These are phyloP conservation scores for Sarcophaga caerulescens DNA, from an alignment of 2,888 invertebrate genomes.

Conservation along the genomic window DNA sequence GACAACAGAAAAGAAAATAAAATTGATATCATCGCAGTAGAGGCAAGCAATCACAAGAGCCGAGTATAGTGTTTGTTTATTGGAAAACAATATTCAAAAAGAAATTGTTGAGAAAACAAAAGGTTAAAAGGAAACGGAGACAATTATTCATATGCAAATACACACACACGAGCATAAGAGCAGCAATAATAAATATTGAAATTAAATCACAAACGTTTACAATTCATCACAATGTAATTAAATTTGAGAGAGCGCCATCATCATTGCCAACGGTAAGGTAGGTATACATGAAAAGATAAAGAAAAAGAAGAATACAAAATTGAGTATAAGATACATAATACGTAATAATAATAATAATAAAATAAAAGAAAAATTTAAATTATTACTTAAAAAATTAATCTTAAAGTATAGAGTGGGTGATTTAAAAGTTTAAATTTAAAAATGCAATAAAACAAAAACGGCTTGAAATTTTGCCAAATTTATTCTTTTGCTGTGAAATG, in stretches of 20 bases:
- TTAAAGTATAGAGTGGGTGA: background rate
- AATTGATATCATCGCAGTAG: conserved; percentile 22
- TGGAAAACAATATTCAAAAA: conserved; percentile 56
- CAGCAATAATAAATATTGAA: conserved; percentile 46
- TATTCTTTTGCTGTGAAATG: too few species aligned
- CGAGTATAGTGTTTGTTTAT: conserved; percentile 52
- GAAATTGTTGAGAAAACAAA: conserved; percentile 29
- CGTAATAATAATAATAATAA: background rate
- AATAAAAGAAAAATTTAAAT: background rate
- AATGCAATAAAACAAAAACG: too few species aligned
- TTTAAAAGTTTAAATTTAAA: too few species aligned
- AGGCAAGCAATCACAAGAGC: background rate
- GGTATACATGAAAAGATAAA: conserved; percentile 50
- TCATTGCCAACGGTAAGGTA: conserved; percentile 27
- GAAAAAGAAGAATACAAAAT: conserved; percentile 17
- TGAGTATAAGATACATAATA: conserved; percentile 3
- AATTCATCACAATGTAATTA: background rate
- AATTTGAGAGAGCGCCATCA: background rate
- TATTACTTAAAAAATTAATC: conserved; percentile 6
- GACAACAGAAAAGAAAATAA: conserved; percentile 33
- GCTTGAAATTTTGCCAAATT: too few species aligned
- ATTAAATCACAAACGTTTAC: conserved; percentile 50
- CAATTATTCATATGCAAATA: conserved; percentile 49
- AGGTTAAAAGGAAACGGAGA: conserved; percentile 52
- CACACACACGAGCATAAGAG: background rate